Conservation (phyloP, 2,113 vertebrate genomes). For the Leucopsar rothschildi region DNA sequence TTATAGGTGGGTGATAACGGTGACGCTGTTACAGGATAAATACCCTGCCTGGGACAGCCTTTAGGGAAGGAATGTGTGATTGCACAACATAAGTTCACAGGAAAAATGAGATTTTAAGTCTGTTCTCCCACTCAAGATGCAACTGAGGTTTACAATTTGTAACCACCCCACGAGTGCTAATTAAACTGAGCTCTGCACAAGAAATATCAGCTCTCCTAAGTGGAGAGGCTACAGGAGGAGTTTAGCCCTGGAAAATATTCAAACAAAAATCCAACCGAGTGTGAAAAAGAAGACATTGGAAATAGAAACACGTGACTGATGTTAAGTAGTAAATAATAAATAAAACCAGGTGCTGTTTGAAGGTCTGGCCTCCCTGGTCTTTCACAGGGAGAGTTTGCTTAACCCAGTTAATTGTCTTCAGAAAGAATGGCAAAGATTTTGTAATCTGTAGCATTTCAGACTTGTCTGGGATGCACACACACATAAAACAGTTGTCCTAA, state of each 20-base stretch:
- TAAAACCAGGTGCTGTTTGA: background rate
- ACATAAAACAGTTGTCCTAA: background rate
- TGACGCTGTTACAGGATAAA: background rate
- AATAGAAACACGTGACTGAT: background rate
- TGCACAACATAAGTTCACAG: background rate
- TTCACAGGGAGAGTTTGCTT: background rate
- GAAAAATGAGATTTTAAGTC: constrained; percentile 26
- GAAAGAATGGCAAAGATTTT: background rate
- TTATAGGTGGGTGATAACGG: background rate
- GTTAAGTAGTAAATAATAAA: background rate
- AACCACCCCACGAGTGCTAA: constrained; percentile 11
- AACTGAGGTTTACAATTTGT: background rate
- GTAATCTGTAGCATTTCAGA: background rate
- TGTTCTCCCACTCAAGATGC: background rate
- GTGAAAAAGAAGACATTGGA: background rate
- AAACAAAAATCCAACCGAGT: background rate
- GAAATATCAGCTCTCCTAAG: background rate
- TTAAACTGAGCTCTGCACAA: constrained; percentile 17
- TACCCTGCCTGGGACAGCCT: background rate
- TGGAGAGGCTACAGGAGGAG: background rate
- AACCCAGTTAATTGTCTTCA: background rate
- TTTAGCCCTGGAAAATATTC: background rate
- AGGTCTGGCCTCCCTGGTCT: background rate
- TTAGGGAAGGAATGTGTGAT: background rate
- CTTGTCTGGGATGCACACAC: background rate